Evolutionary conservation across 2,888 invertebrate genomes (phyloP).

Genomic region (Drosophila leonis): DNA sequence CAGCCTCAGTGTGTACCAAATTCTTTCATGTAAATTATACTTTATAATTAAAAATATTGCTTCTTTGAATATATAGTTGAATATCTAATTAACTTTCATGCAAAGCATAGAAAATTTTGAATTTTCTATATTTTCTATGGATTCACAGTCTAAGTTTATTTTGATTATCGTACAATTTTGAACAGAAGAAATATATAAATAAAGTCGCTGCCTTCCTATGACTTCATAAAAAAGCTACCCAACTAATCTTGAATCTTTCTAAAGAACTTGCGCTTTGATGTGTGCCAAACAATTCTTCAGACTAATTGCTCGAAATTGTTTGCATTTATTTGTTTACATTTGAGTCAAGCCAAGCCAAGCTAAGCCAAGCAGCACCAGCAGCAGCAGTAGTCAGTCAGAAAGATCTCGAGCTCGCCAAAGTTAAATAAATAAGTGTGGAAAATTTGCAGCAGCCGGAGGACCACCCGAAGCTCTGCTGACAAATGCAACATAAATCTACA

Average conservation of each 20-base stretch:
- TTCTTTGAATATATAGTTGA: no score
- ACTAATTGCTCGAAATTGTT: constrained; percentile 20
- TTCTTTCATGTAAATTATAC: background rate
- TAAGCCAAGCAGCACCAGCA: background rate
- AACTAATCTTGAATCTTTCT: constrained; percentile 12
- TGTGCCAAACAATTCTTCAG: constrained; percentile 4
- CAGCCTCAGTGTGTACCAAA: background rate
- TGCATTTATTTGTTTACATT: constrained; percentile 47
- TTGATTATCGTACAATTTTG: background rate
- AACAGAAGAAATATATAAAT: background rate
- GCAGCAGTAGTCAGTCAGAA: constrained; percentile 5
- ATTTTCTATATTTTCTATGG: background rate
- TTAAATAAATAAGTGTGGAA: constrained; percentile 57
- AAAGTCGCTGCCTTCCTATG: background rate
- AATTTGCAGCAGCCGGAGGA: constrained; percentile 57
- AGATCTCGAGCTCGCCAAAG: constrained; percentile 35
- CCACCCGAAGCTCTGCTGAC: constrained; percentile 46
- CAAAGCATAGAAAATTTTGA: background rate
- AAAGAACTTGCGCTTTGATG: constrained; percentile 18
- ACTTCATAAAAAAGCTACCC: background rate
- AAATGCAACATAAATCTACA: constrained; percentile 37
- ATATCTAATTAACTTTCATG: background rate
- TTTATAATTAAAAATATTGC: background rate
- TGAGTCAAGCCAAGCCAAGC: background rate
- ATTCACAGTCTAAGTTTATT: background rate